Evolutionary conservation across 2,888 invertebrate genomes (phyloP).

Genomic region (Microctonus brassicae): DNA sequence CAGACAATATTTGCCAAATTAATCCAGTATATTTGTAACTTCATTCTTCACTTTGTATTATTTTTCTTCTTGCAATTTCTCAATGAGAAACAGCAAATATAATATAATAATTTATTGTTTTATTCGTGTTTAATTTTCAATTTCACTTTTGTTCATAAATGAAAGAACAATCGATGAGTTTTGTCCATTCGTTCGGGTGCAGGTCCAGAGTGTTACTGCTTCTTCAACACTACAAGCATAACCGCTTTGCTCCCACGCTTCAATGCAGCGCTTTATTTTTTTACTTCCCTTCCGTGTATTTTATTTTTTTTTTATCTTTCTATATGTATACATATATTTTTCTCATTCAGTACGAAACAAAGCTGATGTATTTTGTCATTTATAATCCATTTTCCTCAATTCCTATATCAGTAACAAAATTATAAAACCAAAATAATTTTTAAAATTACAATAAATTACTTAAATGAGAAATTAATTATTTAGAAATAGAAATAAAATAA

Average conservation of each 20-base stretch:
- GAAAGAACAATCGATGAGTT: not conserved
- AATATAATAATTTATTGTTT: not conserved
- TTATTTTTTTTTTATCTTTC: not conserved
- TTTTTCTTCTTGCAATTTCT: not conserved
- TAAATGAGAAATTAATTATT: too few relatives aligned
- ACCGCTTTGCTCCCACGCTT: conserved; percentile 13
- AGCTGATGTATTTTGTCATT: not conserved
- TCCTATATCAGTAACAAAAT: too few relatives aligned
- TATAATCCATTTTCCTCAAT: conserved; percentile 33
- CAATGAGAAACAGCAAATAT: not conserved
- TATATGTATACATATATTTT: too few relatives aligned
- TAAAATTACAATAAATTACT: too few relatives aligned
- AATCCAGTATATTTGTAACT: conserved; percentile 5
- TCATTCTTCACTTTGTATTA: conserved; percentile 14
- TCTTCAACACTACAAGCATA: conserved; percentile 20
- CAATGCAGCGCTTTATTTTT: not conserved
- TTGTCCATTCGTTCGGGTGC: conserved; percentile 41
- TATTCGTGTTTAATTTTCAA: not conserved
- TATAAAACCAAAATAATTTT: too few relatives aligned
- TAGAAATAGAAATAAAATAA: too few relatives aligned
- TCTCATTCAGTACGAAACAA: not conserved
- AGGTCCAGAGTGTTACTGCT: conserved; percentile 43
- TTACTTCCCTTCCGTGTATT: conserved; percentile 2
- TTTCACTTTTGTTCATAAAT: not conserved
- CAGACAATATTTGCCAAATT: not conserved